Evolutionary conservation across 2,797 vertebrate species (phyloP).

Genomic region (Mallotus villosus): DNA sequence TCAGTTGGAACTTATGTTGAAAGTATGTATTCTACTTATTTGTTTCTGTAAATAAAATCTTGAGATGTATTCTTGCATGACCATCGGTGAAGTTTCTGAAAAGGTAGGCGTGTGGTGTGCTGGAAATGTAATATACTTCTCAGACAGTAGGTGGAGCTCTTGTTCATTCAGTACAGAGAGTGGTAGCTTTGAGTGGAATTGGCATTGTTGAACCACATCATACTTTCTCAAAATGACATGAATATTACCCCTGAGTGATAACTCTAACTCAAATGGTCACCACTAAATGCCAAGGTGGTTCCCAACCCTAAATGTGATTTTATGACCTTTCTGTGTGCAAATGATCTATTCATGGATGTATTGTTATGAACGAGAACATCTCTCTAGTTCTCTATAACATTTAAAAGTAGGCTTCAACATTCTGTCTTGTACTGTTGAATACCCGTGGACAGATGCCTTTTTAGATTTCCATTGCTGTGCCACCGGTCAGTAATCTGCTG

Average conservation of each 20-base stretch:
- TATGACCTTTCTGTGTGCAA: neutral
- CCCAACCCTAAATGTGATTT: neutral
- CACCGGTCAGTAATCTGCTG: constrained; percentile 33
- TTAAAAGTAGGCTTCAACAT: neutral
- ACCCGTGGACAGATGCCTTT: neutral
- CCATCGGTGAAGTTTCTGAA: neutral
- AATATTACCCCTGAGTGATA: neutral
- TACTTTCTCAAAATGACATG: neutral
- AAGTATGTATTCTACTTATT: neutral
- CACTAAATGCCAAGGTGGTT: neutral
- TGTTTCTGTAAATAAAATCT: neutral
- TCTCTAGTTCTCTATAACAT: neutral
- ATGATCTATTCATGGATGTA: neutral
- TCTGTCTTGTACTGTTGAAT: neutral
- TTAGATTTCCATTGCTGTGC: constrained; percentile 6
- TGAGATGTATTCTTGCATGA: constrained; percentile 3
- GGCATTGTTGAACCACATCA: neutral
- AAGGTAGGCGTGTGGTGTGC: neutral
- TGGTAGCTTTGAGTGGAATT: neutral
- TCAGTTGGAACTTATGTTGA: neutral
- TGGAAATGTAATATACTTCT: neutral
- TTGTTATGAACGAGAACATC: neutral
- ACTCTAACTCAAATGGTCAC: neutral
- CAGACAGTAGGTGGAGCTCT: constrained; percentile 54
- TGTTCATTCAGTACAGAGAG: constrained; percentile 7